A percentile compares a stretch with the other conserved stretches of the same genome.
Conservation (phyloP, 2,113 vertebrate genomes). For the Agelaius phoeniceus region DNA sequence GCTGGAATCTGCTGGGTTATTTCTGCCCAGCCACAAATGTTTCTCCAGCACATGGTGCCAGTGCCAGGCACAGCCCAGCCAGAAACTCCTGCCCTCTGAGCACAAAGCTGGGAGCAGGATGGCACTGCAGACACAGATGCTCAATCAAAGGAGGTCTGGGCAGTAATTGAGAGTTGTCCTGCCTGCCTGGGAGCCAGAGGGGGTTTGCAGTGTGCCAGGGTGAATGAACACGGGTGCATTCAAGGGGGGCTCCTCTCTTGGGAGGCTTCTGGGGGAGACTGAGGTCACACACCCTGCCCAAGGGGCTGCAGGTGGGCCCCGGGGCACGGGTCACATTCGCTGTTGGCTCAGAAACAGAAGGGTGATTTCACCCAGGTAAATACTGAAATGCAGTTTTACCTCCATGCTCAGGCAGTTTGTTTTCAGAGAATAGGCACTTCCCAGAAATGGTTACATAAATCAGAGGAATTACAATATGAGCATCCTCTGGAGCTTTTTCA, state of each 20-base stretch:
- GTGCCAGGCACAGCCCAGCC: neutral
- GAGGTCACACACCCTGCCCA: neutral
- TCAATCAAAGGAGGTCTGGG: neutral
- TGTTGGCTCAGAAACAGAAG: neutral
- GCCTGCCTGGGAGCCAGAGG: neutral
- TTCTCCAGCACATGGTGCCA: neutral
- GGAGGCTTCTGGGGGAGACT: neutral
- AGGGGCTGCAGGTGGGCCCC: neutral
- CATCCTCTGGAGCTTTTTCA: constrained; percentile 1
- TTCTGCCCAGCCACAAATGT: constrained; percentile 25
- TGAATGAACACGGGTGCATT: neutral
- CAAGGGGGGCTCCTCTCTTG: neutral
- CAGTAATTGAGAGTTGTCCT: neutral
- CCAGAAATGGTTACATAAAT: constrained; percentile 11
- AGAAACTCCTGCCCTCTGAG: neutral
- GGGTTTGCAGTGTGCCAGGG: neutral
- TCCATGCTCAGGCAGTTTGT: neutral
- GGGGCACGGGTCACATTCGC: neutral
- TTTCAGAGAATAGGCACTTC: neutral
- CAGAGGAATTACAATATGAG: neutral
- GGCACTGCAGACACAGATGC: neutral
- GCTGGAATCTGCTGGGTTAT: constrained; percentile 14
- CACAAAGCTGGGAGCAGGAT: neutral
- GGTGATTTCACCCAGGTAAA: neutral
- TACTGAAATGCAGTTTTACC: neutral